Evolutionary conservation across 2,888 invertebrate genomes (phyloP).

Genomic region (Lithosia quadra): DNA sequence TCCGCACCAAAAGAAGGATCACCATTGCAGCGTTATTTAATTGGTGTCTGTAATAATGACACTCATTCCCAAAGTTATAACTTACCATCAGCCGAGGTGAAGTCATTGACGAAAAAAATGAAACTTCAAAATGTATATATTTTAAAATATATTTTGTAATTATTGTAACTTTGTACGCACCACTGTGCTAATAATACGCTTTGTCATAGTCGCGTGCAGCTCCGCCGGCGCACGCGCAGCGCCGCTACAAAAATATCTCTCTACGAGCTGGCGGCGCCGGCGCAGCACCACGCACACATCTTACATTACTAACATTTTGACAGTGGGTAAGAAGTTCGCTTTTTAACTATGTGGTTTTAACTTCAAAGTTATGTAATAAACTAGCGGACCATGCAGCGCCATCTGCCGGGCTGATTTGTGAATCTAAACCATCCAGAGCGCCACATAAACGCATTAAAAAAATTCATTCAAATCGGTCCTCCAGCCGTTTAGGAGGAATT

Average conservation of each 20-base stretch:
- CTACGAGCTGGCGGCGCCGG: not conserved
- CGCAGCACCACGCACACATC: not conserved
- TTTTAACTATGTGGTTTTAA: not conserved
- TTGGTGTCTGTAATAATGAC: no score
- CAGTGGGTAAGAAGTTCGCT: not conserved
- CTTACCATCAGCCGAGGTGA: no score
- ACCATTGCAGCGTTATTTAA: no score
- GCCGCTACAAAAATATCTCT: conserved; percentile 6
- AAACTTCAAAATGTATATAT: conserved; percentile 29
- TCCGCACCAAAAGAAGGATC: no score
- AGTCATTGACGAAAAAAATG: no score
- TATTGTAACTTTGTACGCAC: conserved; percentile 50
- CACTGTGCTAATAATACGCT: conserved; percentile 48
- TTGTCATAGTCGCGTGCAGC: conserved; percentile 33
- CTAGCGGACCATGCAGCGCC: no score
- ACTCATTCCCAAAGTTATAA: no score
- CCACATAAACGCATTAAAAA: no score
- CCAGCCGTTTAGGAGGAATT: no score
- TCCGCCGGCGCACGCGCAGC: conserved; percentile 9
- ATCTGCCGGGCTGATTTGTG: no score
- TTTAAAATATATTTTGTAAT: conserved; percentile 49
- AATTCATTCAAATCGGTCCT: no score
- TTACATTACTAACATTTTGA: conserved; percentile 3
- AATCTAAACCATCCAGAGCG: no score
- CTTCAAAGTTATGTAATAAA: not conserved